Base-by-base conservation (phyloP, 2,113 vertebrate species). In the Butastur rufipennis region DNA sequence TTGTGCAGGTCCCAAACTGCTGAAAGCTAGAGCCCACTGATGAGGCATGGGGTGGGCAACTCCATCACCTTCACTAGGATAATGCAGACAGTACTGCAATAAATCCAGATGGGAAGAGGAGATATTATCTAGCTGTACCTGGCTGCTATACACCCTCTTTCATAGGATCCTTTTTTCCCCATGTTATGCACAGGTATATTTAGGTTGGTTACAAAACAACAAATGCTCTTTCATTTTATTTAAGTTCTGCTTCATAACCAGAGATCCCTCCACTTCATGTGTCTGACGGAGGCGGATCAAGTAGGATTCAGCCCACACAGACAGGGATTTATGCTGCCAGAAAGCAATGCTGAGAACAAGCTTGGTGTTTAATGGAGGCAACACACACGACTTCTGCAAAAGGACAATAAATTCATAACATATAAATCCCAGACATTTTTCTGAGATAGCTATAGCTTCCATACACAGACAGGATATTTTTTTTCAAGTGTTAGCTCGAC, bases 121-220 rank as follows among this genome's bases (percentile, higher is more conserved):
- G 63, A 23, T 34, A 47, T 36, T 70, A 48, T 22, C 71, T 45
- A 62, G 50, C 32, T 56, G 58, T 43, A 77, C 52, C 32, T 81
- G 32, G n/a, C 32, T 77, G 48, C 42, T 67, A 21, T 2, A 81
- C 8, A 31, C 20, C 23, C 55, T 78, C 13, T 78, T 83, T 86
- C 59, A 71, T 40, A 38, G 42, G 38, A 72, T 43, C 6, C 38
- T 38, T 71, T 90, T 70, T 70, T 34, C 4, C 55, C 61, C 23
- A 15, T 1, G 1, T 62, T 71, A 38, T 9, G 31, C 25, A 65
- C 0, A 0, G 27, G 21, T 1, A 2, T 50, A 56, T 87, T 93
- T 75, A 85, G 48, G 58, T 58, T 72, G 34, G 15, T 82, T 82
- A 48, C 48, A 82, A 68, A 94, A 32, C 36, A 68, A 61, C 19